phyloP scores from a whole-genome alignment of 2,888 invertebrate species.

The Rhaphigaster nebulosa region DNA sequence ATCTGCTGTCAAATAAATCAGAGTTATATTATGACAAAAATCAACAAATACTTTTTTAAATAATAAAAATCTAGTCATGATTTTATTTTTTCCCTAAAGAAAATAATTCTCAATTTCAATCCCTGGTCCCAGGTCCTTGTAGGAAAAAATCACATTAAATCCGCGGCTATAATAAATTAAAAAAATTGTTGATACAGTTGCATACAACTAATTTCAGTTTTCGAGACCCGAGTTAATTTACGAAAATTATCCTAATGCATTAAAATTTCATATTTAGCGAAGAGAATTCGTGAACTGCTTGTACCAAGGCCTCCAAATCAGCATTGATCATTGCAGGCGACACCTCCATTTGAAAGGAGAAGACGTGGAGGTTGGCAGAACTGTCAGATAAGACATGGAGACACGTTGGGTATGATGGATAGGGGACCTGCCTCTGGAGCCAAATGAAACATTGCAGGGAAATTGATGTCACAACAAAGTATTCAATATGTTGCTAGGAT shows the following conservation, averaged over 20 bases:
- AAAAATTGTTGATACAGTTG: no score
- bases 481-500: conserved; percentile 7
- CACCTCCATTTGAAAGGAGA: conserved; percentile 29
- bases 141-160: no score
- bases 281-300: neutral
- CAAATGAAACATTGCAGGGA: conserved; percentile 11
- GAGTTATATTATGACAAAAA: no score
- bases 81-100: no score
- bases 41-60: no score
- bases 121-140: no score
- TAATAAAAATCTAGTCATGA: no score
- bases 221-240: no score
- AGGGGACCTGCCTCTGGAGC: neutral
- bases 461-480: conserved; percentile 25
- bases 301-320: neutral
- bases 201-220: no score
- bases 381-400: conserved; percentile 35
- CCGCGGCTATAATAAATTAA: no score
- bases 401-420: conserved; percentile 8
- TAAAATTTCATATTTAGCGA: neutral
- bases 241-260: neutral
- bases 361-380: conserved; percentile 23
- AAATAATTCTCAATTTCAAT: no score
- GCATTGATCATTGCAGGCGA: neutral
- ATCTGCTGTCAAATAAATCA: no score